A percentile compares a stretch with the other conserved stretches of the same genome.
Evolutionary conservation across 2,888 invertebrate genomes (phyloP).

Genomic region (Pardosa pseudoannulata): DNA sequence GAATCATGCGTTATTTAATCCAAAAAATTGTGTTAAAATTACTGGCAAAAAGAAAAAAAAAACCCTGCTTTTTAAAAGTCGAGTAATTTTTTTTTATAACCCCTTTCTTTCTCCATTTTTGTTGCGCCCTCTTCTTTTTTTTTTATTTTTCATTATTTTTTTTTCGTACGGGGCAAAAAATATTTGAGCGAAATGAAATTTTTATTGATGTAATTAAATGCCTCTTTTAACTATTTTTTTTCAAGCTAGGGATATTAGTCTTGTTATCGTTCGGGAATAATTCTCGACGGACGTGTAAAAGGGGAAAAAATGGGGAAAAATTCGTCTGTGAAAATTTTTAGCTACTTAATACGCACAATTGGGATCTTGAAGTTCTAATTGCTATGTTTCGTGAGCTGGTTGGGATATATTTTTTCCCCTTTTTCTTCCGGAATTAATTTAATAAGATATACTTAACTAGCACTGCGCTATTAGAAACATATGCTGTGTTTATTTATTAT

Average conservation of each 20-base stretch:
- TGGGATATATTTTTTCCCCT: slow-evolving; percentile 30
- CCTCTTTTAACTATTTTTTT: slow-evolving; percentile 64
- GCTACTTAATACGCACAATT: slow-evolving; percentile 36
- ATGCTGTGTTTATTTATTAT: neutral
- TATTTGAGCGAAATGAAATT: slow-evolving; percentile 65
- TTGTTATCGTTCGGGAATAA: slow-evolving; percentile 56
- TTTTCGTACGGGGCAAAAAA: slow-evolving; percentile 24
- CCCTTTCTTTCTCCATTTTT: slow-evolving; percentile 39
- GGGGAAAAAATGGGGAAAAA: slow-evolving; percentile 5
- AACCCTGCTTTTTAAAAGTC: slow-evolving; percentile 59
- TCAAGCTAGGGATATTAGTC: slow-evolving; percentile 49
- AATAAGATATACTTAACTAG: slow-evolving; percentile 54
- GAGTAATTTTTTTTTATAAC: neutral
- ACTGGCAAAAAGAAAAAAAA: slow-evolving; percentile 45
- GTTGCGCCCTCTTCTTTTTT: neutral
- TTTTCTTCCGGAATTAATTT: slow-evolving; percentile 50
- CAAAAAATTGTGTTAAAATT: slow-evolving; percentile 71
- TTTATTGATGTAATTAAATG: slow-evolving; percentile 72
- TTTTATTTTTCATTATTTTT: slow-evolving; percentile 1
- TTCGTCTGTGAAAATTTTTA: slow-evolving; percentile 10
- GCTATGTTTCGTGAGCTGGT: slow-evolving; percentile 53
- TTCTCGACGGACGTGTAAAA: slow-evolving; percentile 38
- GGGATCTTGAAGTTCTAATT: slow-evolving; percentile 48
- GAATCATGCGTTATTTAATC: slow-evolving; percentile 70
- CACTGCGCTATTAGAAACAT: neutral